Evolutionary conservation across 2,113 vertebrate genomes (phyloP).

Genomic region (Hippocampus abdominalis): DNA sequence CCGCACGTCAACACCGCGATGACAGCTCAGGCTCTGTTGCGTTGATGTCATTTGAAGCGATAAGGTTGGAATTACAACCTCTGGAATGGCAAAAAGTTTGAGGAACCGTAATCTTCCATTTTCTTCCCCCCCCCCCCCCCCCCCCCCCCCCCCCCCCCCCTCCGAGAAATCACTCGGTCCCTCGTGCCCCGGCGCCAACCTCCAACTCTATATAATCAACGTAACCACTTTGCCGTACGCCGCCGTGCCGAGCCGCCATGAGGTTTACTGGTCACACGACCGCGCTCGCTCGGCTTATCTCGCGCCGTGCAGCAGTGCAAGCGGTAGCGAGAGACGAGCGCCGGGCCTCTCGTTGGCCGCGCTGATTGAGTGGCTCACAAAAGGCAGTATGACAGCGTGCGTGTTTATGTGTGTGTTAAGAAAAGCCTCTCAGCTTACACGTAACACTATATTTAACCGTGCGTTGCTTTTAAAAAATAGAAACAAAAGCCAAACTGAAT

Average conservation of each 20-base stretch:
- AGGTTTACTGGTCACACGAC: constrained; percentile 48
- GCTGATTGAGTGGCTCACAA: constrained; percentile 18
- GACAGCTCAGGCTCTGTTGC: background rate
- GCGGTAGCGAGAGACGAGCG: constrained; percentile 12
- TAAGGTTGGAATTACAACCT: background rate
- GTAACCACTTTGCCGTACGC: constrained; percentile 52
- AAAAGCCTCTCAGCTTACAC: background rate
- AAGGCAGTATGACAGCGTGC: constrained; percentile 14
- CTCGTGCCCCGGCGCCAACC: constrained; percentile 26
- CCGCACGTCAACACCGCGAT: constrained; percentile 9
- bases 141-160: background rate
- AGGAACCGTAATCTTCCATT: too few species aligned
- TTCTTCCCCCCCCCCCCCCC: constrained; percentile 1
- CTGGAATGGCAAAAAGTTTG: background rate
- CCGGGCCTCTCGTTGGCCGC: constrained; percentile 15
- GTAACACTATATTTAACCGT: background rate
- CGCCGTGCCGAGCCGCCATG: constrained; percentile 31
- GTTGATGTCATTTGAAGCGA: background rate
- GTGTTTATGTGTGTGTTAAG: constrained; percentile 10
- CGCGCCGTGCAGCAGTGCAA: constrained; percentile 8
- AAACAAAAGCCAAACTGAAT: background rate
- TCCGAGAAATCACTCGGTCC: constrained; percentile 27
- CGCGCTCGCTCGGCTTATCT: constrained; percentile 23
- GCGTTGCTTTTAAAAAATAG: background rate
- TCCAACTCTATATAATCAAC: constrained; percentile 58